Percentiles rank a stretch among this genome's conserved stretches.
phyloP scores from a whole-genome alignment of 2,888 invertebrate species.

The Chrysina gloriosa region DNA sequence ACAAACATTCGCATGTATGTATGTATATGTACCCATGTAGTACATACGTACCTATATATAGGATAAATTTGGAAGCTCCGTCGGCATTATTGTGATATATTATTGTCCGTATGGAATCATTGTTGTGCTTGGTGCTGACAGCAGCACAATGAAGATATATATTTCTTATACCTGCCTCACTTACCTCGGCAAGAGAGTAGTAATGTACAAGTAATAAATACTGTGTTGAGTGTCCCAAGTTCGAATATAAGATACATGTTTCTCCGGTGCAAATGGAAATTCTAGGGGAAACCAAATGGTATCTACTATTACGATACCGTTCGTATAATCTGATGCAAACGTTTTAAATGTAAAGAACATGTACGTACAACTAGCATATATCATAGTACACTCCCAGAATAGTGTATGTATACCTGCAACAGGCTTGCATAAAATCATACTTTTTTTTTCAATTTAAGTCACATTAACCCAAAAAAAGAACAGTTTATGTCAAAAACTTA shows the following conservation, averaged over 20 bases:
- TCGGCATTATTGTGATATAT: slow-evolving; percentile 46
- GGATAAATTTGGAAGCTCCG: slow-evolving; percentile 29
- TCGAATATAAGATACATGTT: slow-evolving; percentile 28
- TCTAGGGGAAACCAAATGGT: not conserved
- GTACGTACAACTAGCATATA: not conserved
- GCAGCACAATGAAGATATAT: slow-evolving; percentile 49
- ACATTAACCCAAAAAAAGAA: no score
- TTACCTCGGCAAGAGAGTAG: slow-evolving; percentile 15
- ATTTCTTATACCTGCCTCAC: slow-evolving; percentile 45
- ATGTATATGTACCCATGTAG: not conserved
- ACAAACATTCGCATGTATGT: not conserved
- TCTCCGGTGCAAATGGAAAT: slow-evolving; percentile 16
- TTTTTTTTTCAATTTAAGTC: no score
- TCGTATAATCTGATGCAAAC: slow-evolving; percentile 2
- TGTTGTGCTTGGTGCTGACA: slow-evolving; percentile 46
- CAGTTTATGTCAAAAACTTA: no score
- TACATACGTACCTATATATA: no score
- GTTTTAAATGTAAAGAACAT: no score
- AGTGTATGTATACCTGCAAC: no score
- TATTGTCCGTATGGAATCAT: slow-evolving; percentile 47
- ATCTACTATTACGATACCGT: not conserved
- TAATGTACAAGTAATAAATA: slow-evolving; percentile 36
- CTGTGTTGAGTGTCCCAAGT: slow-evolving; percentile 6
- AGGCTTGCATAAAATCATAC: no score
- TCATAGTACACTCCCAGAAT: no score